These are phyloP conservation scores for Carollia perspicillata DNA, from an alignment of 2,113 vertebrate species.

Conservation along the genomic window DNA sequence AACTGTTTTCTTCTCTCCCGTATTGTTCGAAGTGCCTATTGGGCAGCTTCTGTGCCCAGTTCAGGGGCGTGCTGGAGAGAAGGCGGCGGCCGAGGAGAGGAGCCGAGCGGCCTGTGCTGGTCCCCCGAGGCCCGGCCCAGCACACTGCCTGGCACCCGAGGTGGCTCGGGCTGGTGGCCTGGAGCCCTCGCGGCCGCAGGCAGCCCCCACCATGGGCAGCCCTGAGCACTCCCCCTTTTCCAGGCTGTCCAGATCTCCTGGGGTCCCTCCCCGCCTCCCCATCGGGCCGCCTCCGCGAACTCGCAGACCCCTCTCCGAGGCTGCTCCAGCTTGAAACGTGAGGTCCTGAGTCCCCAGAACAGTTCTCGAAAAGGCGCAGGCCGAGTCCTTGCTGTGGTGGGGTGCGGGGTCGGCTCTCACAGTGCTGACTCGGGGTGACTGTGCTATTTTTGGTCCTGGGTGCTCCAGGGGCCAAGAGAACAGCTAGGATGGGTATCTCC, in stretches of 20 bases:
- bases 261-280: not conserved
- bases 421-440: conserved; percentile 25
- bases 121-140: not conserved
- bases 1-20: conserved; percentile 31
- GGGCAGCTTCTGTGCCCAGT: not conserved
- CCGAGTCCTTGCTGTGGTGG: not conserved
- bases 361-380: not conserved
- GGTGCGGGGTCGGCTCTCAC: not conserved
- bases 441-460: conserved; percentile 42
- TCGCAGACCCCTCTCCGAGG: not conserved
- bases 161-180: not conserved
- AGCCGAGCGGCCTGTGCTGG: not conserved
- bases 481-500: conserved; percentile 40
- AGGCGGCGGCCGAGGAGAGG: not conserved
- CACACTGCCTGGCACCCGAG: not conserved
- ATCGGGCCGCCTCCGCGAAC: fast-evolving
- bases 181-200: not conserved
- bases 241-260: not conserved
- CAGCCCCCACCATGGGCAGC: not conserved
- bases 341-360: not conserved
- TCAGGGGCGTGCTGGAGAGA: not conserved
- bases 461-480: not conserved
- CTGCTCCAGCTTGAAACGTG: not conserved
- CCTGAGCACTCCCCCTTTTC: not conserved
- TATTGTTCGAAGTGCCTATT: conserved; percentile 57